Evolutionary conservation across 2,888 invertebrate genomes (phyloP).

Genomic region (Ichneumoninae sp.): DNA sequence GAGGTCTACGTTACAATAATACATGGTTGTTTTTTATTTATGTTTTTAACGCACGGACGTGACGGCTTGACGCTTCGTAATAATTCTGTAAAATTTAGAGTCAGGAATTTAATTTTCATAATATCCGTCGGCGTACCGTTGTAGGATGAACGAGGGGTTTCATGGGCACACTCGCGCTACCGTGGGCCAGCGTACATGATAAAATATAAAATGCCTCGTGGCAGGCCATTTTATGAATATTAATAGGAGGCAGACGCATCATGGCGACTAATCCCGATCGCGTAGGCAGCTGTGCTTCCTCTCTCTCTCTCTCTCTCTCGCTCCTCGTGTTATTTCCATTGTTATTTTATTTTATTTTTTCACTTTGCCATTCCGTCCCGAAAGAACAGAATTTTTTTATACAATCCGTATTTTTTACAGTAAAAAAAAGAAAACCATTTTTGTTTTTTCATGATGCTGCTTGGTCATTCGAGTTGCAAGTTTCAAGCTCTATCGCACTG

Average conservation of each 20-base stretch:
- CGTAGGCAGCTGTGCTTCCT: constrained; percentile 2
- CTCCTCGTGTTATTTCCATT: constrained; percentile 2
- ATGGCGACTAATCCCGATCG: constrained; percentile 29
- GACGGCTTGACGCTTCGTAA: constrained; percentile 37
- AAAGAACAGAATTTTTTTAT: neutral
- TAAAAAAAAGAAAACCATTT: neutral
- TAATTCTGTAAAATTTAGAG: constrained; percentile 51
- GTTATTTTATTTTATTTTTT: neutral
- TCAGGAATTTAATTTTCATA: constrained; percentile 54
- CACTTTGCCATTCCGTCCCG: neutral
- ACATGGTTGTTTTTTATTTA: constrained; percentile 17
- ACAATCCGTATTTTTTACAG: neutral
- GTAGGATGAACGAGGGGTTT: constrained; percentile 19
- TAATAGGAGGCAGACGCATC: constrained; percentile 49
- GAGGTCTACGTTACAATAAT: constrained; percentile 22
- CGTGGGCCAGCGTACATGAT: constrained; percentile 31
- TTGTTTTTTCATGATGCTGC: neutral
- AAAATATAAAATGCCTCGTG: constrained; percentile 52
- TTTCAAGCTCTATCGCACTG: neutral
- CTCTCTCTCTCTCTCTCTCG: constrained; percentile 5
- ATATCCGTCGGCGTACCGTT: constrained; percentile 36
- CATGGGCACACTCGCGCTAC: constrained; percentile 24
- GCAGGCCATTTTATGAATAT: constrained; percentile 54
- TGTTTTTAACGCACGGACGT: neutral
- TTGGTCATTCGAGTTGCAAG: neutral